phyloP scores from a whole-genome alignment of 2,113 vertebrate species.

The Eurystomus gularis region DNA sequence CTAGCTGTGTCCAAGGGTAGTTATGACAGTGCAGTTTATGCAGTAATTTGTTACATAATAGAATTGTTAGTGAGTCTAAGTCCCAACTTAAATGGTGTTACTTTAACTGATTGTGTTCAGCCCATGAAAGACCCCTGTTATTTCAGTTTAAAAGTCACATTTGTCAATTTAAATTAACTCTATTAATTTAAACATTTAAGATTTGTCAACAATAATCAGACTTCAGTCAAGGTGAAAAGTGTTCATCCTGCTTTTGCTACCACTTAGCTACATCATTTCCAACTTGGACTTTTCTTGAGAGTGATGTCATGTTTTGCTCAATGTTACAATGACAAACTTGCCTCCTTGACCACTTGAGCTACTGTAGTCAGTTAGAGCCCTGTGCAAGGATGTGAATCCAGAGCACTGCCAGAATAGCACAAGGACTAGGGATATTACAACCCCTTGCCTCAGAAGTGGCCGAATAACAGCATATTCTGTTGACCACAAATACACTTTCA shows the following conservation, averaged over 20 bases:
- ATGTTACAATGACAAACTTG: neutral
- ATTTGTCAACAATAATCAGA: slow-evolving; percentile 24
- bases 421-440: neutral
- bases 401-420: neutral
- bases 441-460: neutral
- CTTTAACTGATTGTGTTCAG: neutral
- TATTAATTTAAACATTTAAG: slow-evolving; percentile 24
- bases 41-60: neutral
- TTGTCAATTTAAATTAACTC: slow-evolving; percentile 50
- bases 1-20: neutral
- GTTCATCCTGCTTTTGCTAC: neutral
- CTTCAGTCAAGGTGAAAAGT: neutral
- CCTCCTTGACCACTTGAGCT: neutral
- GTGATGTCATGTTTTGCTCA: neutral
- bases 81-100: neutral
- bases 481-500: neutral
- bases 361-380: neutral
- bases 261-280: neutral
- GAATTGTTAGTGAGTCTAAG: neutral
- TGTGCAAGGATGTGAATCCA: neutral
- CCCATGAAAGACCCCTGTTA: neutral
- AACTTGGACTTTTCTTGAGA: neutral
- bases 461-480: neutral
- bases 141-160: slow-evolving; percentile 25
- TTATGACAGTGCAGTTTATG: neutral